Evolutionary conservation across 2,888 invertebrate genomes (phyloP).

Genomic region (Drosophila infuscata): DNA sequence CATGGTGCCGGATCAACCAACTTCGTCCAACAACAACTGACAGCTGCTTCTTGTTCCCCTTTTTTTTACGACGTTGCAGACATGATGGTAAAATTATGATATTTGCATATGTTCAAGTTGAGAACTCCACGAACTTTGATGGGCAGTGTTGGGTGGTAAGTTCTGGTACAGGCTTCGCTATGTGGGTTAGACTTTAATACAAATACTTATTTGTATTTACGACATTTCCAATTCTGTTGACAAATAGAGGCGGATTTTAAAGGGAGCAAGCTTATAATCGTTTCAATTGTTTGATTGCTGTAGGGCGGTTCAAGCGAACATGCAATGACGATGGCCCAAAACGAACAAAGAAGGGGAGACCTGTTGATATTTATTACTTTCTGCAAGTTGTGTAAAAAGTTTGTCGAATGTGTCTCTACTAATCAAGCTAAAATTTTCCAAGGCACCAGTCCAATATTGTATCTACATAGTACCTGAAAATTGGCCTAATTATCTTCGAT

Average conservation of each 20-base stretch:
- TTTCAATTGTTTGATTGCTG: conserved; percentile 62
- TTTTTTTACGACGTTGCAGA: conserved; percentile 54
- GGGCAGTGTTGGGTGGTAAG: neutral
- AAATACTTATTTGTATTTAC: conserved; percentile 60
- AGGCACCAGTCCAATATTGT: neutral
- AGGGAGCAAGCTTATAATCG: conserved; percentile 64
- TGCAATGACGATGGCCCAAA: conserved; percentile 39
- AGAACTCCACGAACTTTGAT: conserved; percentile 31
- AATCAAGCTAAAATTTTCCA: neutral
- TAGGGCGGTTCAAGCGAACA: conserved; percentile 37
- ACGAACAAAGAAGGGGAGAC: conserved; percentile 12
- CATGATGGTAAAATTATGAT: conserved; percentile 70
- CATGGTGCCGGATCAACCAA: conserved; percentile 4
- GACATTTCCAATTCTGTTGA: conserved; percentile 71
- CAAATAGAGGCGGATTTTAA: conserved; percentile 40
- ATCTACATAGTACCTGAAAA: neutral
- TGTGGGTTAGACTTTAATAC: conserved; percentile 55
- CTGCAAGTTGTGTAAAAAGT: neutral
- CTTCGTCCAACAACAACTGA: conserved; percentile 25
- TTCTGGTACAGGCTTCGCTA: conserved; percentile 8
- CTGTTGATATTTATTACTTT: conserved; percentile 38
- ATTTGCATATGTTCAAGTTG: conserved; percentile 75
- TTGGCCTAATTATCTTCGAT: neutral
- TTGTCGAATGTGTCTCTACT: neutral
- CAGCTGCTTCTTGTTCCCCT: conserved; percentile 44